A percentile compares a stretch with the other conserved stretches of the same genome.
phyloP scores from a whole-genome alignment of 64 coral and sea anemone genomes.

The Pachyseris speciosa region DNA sequence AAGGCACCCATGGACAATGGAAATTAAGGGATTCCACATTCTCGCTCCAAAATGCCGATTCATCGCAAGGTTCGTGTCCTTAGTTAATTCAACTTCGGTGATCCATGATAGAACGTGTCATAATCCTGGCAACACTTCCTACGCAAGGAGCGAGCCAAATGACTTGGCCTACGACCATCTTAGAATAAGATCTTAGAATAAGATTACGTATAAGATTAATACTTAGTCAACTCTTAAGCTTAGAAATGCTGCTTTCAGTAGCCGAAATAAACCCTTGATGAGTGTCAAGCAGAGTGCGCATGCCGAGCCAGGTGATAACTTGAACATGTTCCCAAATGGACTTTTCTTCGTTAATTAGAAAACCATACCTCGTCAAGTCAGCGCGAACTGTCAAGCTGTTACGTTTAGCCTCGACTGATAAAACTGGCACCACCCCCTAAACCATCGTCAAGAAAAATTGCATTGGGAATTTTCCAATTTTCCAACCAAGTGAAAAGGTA shows the following conservation, averaged over 20 bases:
- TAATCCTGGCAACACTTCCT: constrained; percentile 32
- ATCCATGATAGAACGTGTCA: neutral
- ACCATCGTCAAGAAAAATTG: neutral
- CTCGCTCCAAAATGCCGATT: constrained; percentile 13
- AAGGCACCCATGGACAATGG: neutral
- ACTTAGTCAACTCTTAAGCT: neutral
- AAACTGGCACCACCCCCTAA: neutral
- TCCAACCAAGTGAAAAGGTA: too few species aligned
- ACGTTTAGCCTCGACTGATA: neutral
- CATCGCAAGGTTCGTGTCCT: neutral
- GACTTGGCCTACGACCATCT: constrained; percentile 33
- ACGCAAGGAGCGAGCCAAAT: constrained; percentile 20
- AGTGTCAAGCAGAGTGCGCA: neutral
- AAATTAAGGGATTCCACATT: neutral
- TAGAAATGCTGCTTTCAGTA: too few species aligned
- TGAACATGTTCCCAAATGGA: neutral
- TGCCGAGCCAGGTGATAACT: neutral
- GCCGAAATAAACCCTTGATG: neutral
- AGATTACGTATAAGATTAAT: neutral
- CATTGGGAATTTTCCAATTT: too few species aligned
- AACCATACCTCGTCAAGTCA: neutral
- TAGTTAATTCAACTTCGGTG: neutral
- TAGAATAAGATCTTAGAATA: neutral
- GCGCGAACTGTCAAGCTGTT: neutral
- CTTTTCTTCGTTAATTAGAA: neutral